Evolutionary conservation across 2,888 invertebrate genomes (phyloP).

Genomic region (Stenichneumon culpator): DNA sequence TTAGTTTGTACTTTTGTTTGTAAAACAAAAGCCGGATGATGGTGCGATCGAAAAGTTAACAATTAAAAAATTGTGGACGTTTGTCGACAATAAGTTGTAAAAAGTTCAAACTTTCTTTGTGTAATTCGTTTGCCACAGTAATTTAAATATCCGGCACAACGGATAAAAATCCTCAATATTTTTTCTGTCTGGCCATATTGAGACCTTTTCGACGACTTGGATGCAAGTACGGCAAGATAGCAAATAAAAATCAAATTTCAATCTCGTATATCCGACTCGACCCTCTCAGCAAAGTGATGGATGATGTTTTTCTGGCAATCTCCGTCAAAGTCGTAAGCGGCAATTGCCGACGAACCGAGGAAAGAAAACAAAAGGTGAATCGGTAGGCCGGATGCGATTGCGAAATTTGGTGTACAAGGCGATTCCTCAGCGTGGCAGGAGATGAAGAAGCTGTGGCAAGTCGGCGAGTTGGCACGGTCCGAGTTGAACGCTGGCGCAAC

Average conservation of each 20-base stretch:
- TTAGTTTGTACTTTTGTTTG: too few species aligned
- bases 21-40: too few species aligned
- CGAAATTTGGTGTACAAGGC: conserved; percentile 7
- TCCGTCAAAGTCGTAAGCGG: background rate
- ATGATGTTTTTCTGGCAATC: background rate
- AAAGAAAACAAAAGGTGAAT: background rate
- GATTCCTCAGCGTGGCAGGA: conserved; percentile 3
- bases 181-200: too few species aligned
- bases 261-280: background rate
- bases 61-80: too few species aligned
- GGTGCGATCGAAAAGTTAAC: too few species aligned
- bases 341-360: background rate
- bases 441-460: conserved; percentile 27
- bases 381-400: background rate
- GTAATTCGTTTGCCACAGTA: background rate
- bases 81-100: too few species aligned
- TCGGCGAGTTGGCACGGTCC: conserved; percentile 45
- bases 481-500: conserved; percentile 43
- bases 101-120: too few species aligned
- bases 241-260: background rate
- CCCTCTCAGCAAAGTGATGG: background rate
- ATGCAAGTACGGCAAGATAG: background rate
- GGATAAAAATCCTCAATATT: too few species aligned
- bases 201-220: too few species aligned
- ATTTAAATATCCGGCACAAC: too few species aligned